phyloP scores from a whole-genome alignment of 92 coral and sea anemone species.

The Epizoanthus fatuus region DNA sequence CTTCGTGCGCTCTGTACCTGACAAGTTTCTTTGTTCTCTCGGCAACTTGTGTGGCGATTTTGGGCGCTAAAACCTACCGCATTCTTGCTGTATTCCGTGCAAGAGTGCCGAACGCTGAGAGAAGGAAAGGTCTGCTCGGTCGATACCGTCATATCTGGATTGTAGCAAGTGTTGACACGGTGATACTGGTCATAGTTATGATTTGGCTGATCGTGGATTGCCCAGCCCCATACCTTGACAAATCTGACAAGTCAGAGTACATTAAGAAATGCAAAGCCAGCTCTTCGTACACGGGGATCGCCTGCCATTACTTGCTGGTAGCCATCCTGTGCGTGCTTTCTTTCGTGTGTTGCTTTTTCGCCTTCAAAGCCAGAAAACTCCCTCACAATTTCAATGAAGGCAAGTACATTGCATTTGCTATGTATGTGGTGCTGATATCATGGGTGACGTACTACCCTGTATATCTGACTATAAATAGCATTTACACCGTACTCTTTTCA shows the following conservation, averaged over 20 bases:
- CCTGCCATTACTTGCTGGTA: slow-evolving; percentile 66
- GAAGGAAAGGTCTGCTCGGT: slow-evolving; percentile 49
- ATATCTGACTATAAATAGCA: slow-evolving; percentile 68
- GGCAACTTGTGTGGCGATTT: slow-evolving; percentile 74
- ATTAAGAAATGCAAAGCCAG: slow-evolving; percentile 55
- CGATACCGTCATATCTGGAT: slow-evolving; percentile 70
- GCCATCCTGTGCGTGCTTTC: slow-evolving; percentile 64
- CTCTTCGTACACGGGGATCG: slow-evolving; percentile 41
- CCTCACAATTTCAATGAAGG: slow-evolving; percentile 94
- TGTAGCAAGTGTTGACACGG: slow-evolving; percentile 47
- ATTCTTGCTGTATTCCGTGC: slow-evolving; percentile 73
- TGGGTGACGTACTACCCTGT: slow-evolving; percentile 89
- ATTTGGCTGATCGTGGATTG: slow-evolving; percentile 70
- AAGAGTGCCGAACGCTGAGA: slow-evolving; percentile 68
- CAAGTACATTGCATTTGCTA: slow-evolving; percentile 85
- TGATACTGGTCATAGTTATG: slow-evolving; percentile 58
- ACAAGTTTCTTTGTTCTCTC: slow-evolving; percentile 80
- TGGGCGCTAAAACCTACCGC: slow-evolving; percentile 84
- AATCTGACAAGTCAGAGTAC: slow-evolving; percentile 51
- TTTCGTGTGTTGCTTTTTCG: slow-evolving; percentile 76
- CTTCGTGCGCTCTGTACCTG: slow-evolving; percentile 63
- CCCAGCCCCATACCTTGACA: slow-evolving; percentile 68
- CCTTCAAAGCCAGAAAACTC: slow-evolving; percentile 83
- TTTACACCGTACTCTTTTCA: slow-evolving; percentile 70
- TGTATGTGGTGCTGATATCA: slow-evolving; percentile 76